A percentile compares a stretch with the other conserved stretches of the same genome.
Evolutionary conservation across 2,797 vertebrate genomes (phyloP).

Genomic region (Fundulus diaphanus): DNA sequence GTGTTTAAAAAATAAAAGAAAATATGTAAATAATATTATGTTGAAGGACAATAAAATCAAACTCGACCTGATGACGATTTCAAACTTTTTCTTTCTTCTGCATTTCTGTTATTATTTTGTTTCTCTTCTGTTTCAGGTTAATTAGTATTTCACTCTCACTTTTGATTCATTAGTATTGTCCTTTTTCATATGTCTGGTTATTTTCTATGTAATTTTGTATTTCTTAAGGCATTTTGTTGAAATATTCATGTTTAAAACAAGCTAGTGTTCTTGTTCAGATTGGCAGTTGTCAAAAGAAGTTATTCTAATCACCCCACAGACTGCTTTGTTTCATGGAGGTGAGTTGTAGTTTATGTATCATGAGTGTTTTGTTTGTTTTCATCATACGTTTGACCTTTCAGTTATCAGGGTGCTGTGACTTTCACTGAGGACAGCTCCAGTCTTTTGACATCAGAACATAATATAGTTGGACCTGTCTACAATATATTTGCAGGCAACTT

Average conservation of each 20-base stretch:
- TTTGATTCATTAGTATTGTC: background rate
- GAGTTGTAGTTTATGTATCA: slow-evolving; percentile 49
- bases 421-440: slow-evolving; percentile 27
- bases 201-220: background rate
- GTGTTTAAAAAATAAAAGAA: too few relatives aligned
- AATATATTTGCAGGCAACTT: background rate
- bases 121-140: background rate
- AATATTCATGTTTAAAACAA: background rate
- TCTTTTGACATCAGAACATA: background rate
- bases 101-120: background rate
- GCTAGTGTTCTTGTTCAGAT: background rate
- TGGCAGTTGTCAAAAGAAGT: background rate
- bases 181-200: background rate
- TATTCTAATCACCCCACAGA: slow-evolving; percentile 1
- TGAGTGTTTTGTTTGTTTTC: slow-evolving; percentile 58
- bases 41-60: background rate
- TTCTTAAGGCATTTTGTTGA: background rate
- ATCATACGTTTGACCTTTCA: slow-evolving; percentile 57
- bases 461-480: background rate
- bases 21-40: background rate
- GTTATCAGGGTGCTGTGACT: slow-evolving; percentile 53
- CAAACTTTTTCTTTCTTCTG: background rate
- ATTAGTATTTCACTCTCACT: background rate
- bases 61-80: background rate
- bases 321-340: slow-evolving; percentile 13